These are phyloP conservation scores for Dromiciops gliroides DNA, from an alignment of 2,113 vertebrate species.

Conservation along the genomic window DNA sequence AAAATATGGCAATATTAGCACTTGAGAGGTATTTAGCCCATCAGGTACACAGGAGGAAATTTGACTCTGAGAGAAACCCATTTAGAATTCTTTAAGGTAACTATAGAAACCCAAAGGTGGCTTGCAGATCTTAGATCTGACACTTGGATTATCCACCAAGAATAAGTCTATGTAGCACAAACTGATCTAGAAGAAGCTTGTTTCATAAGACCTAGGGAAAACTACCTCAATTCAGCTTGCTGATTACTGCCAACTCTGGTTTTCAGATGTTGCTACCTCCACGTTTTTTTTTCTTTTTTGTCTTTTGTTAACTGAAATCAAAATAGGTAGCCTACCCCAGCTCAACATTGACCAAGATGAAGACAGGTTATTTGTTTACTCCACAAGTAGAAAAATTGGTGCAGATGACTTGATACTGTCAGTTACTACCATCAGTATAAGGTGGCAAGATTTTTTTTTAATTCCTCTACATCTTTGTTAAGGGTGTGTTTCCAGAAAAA, in stretches of 20 bases:
- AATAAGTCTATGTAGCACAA: neutral
- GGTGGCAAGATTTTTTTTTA: slow-evolving; percentile 34
- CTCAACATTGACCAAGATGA: neutral
- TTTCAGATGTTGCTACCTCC: slow-evolving; percentile 47
- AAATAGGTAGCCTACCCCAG: neutral
- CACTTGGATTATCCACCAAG: neutral
- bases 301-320: neutral
- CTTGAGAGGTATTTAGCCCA: neutral
- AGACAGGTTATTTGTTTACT: neutral
- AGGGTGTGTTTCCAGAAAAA: slow-evolving; percentile 26
- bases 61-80: neutral
- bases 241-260: slow-evolving; percentile 38
- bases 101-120: accelerated
- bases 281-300: slow-evolving; percentile 16
- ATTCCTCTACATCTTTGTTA: neutral
- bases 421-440: slow-evolving; percentile 8
- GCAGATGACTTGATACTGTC: neutral
- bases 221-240: slow-evolving; percentile 18
- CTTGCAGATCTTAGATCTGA: neutral
- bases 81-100: neutral
- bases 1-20: neutral
- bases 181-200: slow-evolving; percentile 8
- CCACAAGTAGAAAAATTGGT: accelerated
- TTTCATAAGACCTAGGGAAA: slow-evolving; percentile 37
- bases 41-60: neutral